Evolutionary conservation across 2,888 invertebrate genomes (phyloP).

Genomic region (Andrena praecox): DNA sequence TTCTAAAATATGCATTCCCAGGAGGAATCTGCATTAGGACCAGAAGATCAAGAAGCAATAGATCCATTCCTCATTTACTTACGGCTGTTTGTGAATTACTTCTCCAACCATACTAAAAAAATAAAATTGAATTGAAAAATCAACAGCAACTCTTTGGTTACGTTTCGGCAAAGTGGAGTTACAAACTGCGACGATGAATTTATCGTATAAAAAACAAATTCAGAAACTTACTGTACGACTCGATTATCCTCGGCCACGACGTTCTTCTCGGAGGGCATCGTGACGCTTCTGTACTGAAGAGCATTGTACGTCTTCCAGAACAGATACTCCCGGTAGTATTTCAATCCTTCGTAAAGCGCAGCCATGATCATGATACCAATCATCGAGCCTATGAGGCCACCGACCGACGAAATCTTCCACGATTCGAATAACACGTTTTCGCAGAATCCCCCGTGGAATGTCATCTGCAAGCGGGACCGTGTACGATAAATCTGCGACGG

Average conservation of each 20-base stretch:
- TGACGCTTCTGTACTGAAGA: slow-evolving; percentile 93
- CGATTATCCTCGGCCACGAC: slow-evolving; percentile 89
- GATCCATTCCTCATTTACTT: slow-evolving; percentile 84
- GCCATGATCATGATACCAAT: slow-evolving; percentile 96
- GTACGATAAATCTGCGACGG: not conserved
- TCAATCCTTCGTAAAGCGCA: slow-evolving; percentile 97
- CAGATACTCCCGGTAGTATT: slow-evolving; percentile 91
- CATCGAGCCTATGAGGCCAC: slow-evolving; percentile 95
- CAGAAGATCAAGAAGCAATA: slow-evolving; percentile 1
- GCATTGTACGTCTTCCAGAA: slow-evolving; percentile 95
- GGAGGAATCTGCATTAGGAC: not conserved
- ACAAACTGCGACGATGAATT: not conserved
- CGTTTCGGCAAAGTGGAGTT: not conserved
- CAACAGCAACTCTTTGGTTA: slow-evolving; percentile 9
- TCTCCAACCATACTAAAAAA: slow-evolving; percentile 89
- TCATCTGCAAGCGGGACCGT: slow-evolving; percentile 84
- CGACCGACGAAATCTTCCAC: slow-evolving; percentile 91
- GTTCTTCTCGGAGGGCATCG: slow-evolving; percentile 90
- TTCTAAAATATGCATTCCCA: not conserved
- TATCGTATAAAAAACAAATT: not conserved
- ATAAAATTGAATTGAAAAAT: slow-evolving; percentile 69
- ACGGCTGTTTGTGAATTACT: slow-evolving; percentile 91
- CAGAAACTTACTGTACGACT: slow-evolving; percentile 91
- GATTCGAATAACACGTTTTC: slow-evolving; percentile 93
- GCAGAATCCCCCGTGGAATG: slow-evolving; percentile 93